Conservation (phyloP, 2,797 vertebrate species). For the Rhincodon typus region DNA sequence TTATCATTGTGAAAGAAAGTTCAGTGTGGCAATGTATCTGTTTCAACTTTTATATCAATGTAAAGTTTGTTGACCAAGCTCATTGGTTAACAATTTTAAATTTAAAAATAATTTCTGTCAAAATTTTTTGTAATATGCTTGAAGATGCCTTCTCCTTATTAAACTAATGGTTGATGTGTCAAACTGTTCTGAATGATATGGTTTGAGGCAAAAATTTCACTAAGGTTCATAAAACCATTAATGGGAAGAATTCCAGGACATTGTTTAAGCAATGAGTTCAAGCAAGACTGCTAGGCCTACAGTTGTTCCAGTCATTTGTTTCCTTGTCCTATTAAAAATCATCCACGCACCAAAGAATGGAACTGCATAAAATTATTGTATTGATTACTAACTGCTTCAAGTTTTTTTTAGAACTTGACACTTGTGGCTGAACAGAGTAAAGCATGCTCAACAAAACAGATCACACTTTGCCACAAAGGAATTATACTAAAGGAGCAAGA, state of each 20-base stretch:
- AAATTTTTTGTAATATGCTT: background rate
- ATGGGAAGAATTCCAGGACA: background rate
- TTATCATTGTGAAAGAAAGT: background rate
- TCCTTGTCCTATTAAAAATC: background rate
- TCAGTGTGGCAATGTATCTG: background rate
- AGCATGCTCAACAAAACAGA: background rate
- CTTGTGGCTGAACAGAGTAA: background rate
- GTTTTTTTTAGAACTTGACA: background rate
- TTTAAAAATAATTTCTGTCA: background rate
- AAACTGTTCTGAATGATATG: background rate
- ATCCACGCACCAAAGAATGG: background rate
- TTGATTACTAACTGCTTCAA: background rate
- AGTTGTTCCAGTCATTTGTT: conserved; percentile 15
- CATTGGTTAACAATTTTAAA: background rate
- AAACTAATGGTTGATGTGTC: background rate
- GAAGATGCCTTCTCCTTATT: background rate
- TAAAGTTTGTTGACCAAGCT: background rate
- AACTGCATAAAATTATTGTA: background rate
- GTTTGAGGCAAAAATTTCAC: background rate
- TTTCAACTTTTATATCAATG: background rate
- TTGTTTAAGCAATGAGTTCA: background rate
- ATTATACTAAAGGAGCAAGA: background rate
- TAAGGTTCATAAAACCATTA: background rate
- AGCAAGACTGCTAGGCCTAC: background rate
- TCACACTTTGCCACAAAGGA: background rate